Evolutionary conservation across 2,888 invertebrate species (phyloP).

Genomic region (Neria commutata): DNA sequence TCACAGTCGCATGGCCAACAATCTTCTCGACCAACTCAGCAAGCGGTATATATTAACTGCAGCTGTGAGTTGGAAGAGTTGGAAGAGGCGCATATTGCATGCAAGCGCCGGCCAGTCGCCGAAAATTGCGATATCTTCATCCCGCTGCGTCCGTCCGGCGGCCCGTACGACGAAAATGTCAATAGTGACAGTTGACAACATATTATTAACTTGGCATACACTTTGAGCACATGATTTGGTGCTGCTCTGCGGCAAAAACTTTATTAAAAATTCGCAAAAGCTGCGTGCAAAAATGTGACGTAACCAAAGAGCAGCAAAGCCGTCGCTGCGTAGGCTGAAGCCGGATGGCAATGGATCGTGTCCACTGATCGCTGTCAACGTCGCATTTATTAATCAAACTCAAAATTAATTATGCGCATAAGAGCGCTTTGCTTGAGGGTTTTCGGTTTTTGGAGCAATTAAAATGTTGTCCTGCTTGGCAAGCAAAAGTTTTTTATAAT

Average conservation of each 20-base stretch:
- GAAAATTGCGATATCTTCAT: slow-evolving; percentile 4
- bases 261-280: slow-evolving; percentile 37
- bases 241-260: slow-evolving; percentile 10
- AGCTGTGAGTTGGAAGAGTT: too few relatives aligned
- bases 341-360: slow-evolving; percentile 3
- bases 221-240: neutral
- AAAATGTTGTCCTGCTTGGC: slow-evolving; percentile 35
- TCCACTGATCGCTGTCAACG: slow-evolving; percentile 2
- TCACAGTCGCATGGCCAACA: neutral
- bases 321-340: neutral
- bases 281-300: slow-evolving; percentile 35
- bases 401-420: slow-evolving; percentile 43
- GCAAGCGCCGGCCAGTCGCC: neutral
- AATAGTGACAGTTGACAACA: slow-evolving; percentile 41
- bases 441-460: slow-evolving; percentile 34
- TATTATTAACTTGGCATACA: slow-evolving; percentile 36
- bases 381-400: slow-evolving; percentile 45
- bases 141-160: neutral
- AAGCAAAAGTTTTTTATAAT: neutral
- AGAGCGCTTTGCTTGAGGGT: neutral
- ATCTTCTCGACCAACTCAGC: neutral
- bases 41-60: slow-evolving; percentile 3
- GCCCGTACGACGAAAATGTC: slow-evolving; percentile 24
- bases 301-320: slow-evolving; percentile 10
- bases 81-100: neutral